These are phyloP conservation scores for Podargus strigoides DNA, from an alignment of 2,797 vertebrate species.

Conservation along the genomic window DNA sequence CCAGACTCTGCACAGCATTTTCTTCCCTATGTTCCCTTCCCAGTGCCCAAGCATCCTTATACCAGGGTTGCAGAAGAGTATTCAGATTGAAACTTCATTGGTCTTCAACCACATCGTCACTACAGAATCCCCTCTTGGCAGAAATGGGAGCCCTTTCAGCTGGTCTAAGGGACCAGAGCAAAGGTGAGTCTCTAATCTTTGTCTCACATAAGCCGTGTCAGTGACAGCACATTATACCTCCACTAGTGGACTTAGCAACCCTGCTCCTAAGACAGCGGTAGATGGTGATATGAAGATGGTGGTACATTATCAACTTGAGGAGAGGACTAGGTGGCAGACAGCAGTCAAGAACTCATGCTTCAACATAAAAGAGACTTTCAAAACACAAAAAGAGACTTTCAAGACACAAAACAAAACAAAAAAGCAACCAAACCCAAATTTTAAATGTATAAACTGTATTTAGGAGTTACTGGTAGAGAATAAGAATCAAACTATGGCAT, in stretches of 20 bases:
- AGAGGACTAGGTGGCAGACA: not conserved
- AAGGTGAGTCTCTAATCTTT: not conserved
- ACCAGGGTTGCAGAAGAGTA: not conserved
- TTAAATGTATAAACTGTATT: not conserved
- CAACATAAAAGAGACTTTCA: not conserved
- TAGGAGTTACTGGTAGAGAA: not conserved
- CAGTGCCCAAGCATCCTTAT: not conserved
- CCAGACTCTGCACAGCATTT: not conserved
- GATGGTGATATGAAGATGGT: not conserved
- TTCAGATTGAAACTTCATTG: not conserved
- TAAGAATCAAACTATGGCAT: not conserved
- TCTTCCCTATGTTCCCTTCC: not conserved
- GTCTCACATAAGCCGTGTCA: not conserved
- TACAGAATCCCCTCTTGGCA: not conserved
- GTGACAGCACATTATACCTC: not conserved
- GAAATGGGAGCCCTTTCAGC: not conserved
- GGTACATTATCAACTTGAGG: not conserved
- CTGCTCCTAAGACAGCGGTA: not conserved
- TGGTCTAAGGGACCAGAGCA: not conserved
- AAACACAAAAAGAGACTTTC: not conserved
- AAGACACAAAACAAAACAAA: not conserved
- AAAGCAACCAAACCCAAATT: not conserved
- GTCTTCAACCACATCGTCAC: not conserved
- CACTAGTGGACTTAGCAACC: not conserved
- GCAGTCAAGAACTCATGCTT: not conserved